A percentile compares a stretch with the other conserved stretches of the same genome.
Evolutionary conservation across 2,797 vertebrate species (phyloP).

Genomic region (Sorex maritimensis): DNA sequence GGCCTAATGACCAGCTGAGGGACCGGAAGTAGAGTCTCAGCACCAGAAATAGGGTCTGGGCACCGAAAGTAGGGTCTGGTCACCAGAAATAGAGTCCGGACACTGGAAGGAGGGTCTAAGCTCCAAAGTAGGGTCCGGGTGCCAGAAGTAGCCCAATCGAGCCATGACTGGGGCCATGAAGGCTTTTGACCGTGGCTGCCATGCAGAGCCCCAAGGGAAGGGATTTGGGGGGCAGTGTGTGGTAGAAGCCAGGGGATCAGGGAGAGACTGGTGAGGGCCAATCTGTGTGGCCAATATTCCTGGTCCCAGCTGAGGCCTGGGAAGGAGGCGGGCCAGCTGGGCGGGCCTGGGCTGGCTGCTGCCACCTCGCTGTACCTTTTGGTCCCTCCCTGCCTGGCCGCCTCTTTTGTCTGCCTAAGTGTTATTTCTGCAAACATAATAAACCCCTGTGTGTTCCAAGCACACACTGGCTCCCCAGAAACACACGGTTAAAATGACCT

Average conservation of each 20-base stretch:
- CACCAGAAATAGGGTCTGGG: no score
- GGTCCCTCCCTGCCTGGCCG: neutral
- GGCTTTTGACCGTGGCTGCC: neutral
- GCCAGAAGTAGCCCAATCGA: neutral
- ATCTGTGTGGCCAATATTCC: neutral
- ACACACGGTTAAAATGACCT: constrained; percentile 47
- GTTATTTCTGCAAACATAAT: constrained; percentile 58
- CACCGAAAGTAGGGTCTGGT: no score
- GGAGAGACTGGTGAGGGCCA: neutral
- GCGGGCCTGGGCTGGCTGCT: neutral
- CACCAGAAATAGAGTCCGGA: no score
- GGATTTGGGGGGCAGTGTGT: neutral
- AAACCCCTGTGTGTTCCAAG: constrained; percentile 34
- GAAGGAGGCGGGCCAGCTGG: neutral
- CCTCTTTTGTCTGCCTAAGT: constrained; percentile 10
- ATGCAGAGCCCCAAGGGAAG: neutral
- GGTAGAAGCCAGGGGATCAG: neutral
- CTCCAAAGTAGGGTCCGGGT: neutral
- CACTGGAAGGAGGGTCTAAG: no score
- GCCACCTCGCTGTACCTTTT: neutral
- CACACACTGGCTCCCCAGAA: constrained; percentile 46
- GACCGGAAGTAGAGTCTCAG: no score
- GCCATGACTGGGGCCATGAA: neutral
- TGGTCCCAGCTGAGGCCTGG: neutral
- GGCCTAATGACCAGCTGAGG: neutral